Evolutionary conservation across 2,797 vertebrate genomes (phyloP).

Genomic region (Hylomyscus alleni): DNA sequence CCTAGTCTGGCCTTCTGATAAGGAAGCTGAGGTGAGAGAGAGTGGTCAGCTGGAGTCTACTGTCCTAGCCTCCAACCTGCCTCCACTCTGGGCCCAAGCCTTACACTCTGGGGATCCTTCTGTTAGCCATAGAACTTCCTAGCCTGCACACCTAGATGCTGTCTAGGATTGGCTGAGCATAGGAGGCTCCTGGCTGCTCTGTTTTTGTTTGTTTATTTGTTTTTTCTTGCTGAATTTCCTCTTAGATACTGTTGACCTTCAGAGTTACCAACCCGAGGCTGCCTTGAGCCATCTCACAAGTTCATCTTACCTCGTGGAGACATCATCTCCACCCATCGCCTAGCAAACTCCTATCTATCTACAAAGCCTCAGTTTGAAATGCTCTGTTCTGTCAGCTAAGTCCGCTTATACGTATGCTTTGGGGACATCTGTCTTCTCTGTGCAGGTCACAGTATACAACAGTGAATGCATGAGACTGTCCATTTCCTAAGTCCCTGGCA

Average conservation of each 20-base stretch:
- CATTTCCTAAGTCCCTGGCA: background rate
- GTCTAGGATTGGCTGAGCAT: rapidly evolving
- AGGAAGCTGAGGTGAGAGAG: background rate
- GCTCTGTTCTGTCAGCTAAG: background rate
- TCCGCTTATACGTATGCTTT: background rate
- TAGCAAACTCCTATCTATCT: background rate
- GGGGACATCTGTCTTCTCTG: background rate
- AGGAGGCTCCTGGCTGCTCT: background rate
- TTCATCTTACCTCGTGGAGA: background rate
- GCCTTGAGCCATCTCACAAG: background rate
- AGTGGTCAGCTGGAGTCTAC: background rate
- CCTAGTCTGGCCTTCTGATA: background rate
- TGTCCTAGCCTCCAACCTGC: background rate
- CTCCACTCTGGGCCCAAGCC: background rate
- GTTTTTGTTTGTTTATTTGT: background rate
- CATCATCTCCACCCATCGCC: background rate
- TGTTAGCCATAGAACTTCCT: background rate
- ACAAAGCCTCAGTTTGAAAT: background rate
- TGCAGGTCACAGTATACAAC: rapidly evolving
- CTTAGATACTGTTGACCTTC: background rate
- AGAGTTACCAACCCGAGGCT: rapidly evolving
- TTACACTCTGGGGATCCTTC: too few relatives aligned
- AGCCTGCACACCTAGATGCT: too few relatives aligned
- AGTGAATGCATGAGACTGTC: background rate
- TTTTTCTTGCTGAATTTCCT: background rate